Evolutionary conservation across 2,888 invertebrate genomes (phyloP).

Genomic region (Hemaris fuciformis): DNA sequence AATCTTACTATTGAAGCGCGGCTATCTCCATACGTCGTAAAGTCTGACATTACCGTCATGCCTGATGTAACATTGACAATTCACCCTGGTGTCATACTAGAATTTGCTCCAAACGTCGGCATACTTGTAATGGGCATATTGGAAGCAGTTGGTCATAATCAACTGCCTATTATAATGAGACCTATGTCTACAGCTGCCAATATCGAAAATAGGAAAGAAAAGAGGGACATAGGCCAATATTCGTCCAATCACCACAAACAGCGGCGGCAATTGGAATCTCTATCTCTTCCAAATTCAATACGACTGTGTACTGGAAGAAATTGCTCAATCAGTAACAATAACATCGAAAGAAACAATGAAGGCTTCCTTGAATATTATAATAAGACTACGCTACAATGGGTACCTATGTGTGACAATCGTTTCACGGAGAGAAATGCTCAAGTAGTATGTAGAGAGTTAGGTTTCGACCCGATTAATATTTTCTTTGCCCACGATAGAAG

Average conservation of each 20-base stretch:
- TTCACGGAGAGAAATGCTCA: constrained; percentile 98
- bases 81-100: constrained; percentile 93
- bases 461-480: constrained; percentile 93
- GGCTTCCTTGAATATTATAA: constrained; percentile 98
- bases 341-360: constrained; percentile 81
- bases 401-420: constrained; percentile 96
- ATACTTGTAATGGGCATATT: constrained; percentile 96
- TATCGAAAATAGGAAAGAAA: constrained; percentile 63
- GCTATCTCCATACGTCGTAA: constrained; percentile 88
- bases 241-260: constrained; percentile 55
- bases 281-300: constrained; percentile 83
- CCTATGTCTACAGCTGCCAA: constrained; percentile 73
- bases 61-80: constrained; percentile 93
- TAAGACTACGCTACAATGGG: constrained; percentile 96
- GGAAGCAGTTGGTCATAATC: constrained; percentile 89
- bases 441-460: constrained; percentile 96
- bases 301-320: constrained; percentile 89
- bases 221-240: constrained; percentile 64
- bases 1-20: constrained; percentile 85
- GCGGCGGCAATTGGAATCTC: constrained; percentile 80
- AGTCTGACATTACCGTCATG: constrained; percentile 97
- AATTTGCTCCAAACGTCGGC: constrained; percentile 97
- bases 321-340: constrained; percentile 82
- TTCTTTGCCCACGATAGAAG: constrained; percentile 92
- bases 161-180: constrained; percentile 89